Evolutionary conservation across 2,797 vertebrate species (phyloP).

Genomic region (Tapirus indicus): DNA sequence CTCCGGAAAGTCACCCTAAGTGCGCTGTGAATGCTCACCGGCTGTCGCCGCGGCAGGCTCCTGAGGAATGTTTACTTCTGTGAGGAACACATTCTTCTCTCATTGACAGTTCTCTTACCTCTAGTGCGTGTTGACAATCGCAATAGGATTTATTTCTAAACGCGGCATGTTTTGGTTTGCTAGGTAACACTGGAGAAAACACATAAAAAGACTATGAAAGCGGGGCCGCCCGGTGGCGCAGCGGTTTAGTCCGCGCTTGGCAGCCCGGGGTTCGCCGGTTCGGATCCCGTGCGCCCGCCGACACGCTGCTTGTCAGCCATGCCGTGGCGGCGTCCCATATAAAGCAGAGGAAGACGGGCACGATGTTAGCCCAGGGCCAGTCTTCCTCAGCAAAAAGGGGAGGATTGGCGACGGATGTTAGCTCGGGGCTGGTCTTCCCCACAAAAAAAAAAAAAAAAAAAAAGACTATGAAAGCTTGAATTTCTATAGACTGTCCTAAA

Average conservation of each 20-base stretch:
- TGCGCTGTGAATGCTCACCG: rapidly evolving
- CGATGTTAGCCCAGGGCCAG: too few relatives aligned
- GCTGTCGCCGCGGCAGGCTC: not conserved
- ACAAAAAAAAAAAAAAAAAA: too few relatives aligned
- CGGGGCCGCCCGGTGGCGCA: too few relatives aligned
- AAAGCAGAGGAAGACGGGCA: too few relatives aligned
- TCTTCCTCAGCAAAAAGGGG: too few relatives aligned
- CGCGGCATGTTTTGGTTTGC: not conserved
- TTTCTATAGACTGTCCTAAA: not conserved
- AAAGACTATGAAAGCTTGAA: not conserved
- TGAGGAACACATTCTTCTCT: not conserved
- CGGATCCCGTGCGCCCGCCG: too few relatives aligned
- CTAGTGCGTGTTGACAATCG: not conserved
- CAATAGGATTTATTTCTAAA: not conserved
- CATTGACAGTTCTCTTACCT: not conserved
- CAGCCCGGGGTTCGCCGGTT: too few relatives aligned
- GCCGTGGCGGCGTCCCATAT: too few relatives aligned
- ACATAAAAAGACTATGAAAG: not conserved
- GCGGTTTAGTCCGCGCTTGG: too few relatives aligned
- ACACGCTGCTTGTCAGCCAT: too few relatives aligned
- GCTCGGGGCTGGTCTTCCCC: too few relatives aligned
- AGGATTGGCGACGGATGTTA: too few relatives aligned
- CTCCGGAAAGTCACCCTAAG: not conserved
- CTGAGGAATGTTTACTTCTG: not conserved
- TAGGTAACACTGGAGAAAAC: not conserved